phyloP scores from a whole-genome alignment of 2,888 invertebrate genomes.

The Acleris sparsana region DNA sequence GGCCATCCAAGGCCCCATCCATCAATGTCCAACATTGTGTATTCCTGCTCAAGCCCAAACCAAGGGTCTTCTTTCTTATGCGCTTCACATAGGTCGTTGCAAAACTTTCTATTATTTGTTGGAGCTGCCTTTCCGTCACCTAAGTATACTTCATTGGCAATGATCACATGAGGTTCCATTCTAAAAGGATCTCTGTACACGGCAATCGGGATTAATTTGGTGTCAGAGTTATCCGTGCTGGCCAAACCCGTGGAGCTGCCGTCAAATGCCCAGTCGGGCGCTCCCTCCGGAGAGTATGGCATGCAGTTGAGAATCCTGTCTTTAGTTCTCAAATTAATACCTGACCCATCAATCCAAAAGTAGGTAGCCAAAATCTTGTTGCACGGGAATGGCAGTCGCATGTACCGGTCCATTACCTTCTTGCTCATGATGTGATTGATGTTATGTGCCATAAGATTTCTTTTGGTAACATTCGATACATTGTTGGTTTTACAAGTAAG shows the following conservation, averaged over 20 bases:
- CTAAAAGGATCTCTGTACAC: constrained; percentile 96
- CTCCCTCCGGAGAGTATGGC: constrained; percentile 79
- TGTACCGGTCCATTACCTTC: constrained; percentile 78
- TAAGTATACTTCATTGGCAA: constrained; percentile 91
- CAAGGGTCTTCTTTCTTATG: constrained; percentile 89
- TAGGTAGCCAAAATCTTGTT: constrained; percentile 87
- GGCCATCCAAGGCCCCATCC: constrained; percentile 97
- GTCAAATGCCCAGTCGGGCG: constrained; percentile 95
- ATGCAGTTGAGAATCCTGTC: constrained; percentile 86
- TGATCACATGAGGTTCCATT: constrained; percentile 92
- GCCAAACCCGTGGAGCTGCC: constrained; percentile 96
- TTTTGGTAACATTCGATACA: constrained; percentile 39
- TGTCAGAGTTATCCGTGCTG: constrained; percentile 92
- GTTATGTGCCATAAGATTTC: constrained; percentile 64
- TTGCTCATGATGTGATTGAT: constrained; percentile 76
- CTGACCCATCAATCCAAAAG: constrained; percentile 91
- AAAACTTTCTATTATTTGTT: constrained; percentile 88
- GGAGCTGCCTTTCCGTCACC: constrained; percentile 88
- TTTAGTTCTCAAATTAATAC: constrained; percentile 87
- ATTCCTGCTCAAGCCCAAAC: constrained; percentile 97
- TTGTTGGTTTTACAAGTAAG: neutral
- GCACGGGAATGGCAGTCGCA: constrained; percentile 83
- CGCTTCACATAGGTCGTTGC: constrained; percentile 87
- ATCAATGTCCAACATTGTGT: constrained; percentile 93
- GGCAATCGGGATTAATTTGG: constrained; percentile 92